phyloP scores from a whole-genome alignment of 2,797 vertebrate species.

The Petrocephalus schoutedeni region DNA sequence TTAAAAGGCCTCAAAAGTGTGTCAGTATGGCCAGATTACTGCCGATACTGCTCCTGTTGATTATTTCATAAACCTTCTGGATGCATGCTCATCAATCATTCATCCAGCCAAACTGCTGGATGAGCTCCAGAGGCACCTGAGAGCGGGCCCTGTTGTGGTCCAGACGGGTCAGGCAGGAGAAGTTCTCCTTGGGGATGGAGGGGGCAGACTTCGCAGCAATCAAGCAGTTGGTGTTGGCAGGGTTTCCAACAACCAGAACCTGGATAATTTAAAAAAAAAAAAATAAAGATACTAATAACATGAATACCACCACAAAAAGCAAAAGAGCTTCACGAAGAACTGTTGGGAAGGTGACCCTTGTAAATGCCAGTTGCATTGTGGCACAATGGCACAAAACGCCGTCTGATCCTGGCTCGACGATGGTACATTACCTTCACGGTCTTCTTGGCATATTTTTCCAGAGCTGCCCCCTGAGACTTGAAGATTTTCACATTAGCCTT shows the following conservation, averaged over 20 bases:
- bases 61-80: background rate
- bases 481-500: slow-evolving; percentile 95
- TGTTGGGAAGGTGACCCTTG: background rate
- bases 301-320: background rate
- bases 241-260: slow-evolving; percentile 82
- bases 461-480: slow-evolving; percentile 80
- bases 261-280: slow-evolving; percentile 31
- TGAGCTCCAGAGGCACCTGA: slow-evolving; percentile 56
- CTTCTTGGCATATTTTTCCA: slow-evolving; percentile 92
- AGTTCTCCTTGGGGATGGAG: slow-evolving; percentile 82
- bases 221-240: slow-evolving; percentile 82
- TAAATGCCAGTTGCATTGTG: background rate
- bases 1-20: background rate
- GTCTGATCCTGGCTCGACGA: background rate
- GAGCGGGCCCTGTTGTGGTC: slow-evolving; percentile 81
- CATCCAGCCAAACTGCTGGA: background rate
- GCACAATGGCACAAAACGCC: background rate
- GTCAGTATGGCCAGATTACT: background rate
- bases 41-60: background rate
- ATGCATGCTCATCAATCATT: background rate
- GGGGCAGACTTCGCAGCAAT: slow-evolving; percentile 77
- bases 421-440: slow-evolving; percentile 77
- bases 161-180: slow-evolving; percentile 79
- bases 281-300: background rate
- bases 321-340: background rate